phyloP scores from a whole-genome alignment of 2,888 invertebrate species.

The Griposia aprilina region DNA sequence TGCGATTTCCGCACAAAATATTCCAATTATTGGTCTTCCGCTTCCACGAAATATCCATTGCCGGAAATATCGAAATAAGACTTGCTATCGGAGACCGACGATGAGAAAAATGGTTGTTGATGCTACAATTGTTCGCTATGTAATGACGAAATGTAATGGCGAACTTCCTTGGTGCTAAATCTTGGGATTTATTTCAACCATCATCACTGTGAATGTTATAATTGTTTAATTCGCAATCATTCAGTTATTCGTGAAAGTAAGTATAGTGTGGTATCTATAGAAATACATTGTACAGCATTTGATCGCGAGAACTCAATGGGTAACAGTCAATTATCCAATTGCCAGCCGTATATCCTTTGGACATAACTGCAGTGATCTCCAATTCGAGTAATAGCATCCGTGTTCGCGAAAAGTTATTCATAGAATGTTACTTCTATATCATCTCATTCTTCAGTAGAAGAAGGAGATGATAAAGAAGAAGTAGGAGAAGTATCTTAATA shows the following conservation, averaged over 20 bases:
- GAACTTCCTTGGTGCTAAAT: neutral
- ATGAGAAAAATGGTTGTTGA: too few relatives aligned
- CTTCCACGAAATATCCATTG: constrained; percentile 24
- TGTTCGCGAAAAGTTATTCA: neutral
- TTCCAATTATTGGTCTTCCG: neutral
- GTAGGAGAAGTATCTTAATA: too few relatives aligned
- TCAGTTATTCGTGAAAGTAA: constrained; percentile 9
- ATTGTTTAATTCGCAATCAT: neutral
- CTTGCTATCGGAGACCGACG: constrained; percentile 10
- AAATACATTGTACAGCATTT: constrained; percentile 13
- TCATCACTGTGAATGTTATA: too few relatives aligned
- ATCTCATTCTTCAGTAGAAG: too few relatives aligned
- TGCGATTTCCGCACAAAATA: constrained; percentile 8
- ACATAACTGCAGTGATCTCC: constrained; percentile 21
- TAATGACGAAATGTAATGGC: neutral
- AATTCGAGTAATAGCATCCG: constrained; percentile 14
- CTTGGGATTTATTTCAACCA: too few relatives aligned
- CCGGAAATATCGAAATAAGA: constrained; percentile 26
- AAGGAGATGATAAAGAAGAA: too few relatives aligned
- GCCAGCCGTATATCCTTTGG: neutral
- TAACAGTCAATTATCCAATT: constrained; percentile 37
- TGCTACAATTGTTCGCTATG: too few relatives aligned
- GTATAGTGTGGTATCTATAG: neutral
- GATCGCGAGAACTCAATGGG: neutral
- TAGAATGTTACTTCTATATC: neutral